Evolutionary conservation across 2,888 invertebrate genomes (phyloP), one percentile per base, ranked within the genome.

Genomic region (Selenia dentaria): DNA sequence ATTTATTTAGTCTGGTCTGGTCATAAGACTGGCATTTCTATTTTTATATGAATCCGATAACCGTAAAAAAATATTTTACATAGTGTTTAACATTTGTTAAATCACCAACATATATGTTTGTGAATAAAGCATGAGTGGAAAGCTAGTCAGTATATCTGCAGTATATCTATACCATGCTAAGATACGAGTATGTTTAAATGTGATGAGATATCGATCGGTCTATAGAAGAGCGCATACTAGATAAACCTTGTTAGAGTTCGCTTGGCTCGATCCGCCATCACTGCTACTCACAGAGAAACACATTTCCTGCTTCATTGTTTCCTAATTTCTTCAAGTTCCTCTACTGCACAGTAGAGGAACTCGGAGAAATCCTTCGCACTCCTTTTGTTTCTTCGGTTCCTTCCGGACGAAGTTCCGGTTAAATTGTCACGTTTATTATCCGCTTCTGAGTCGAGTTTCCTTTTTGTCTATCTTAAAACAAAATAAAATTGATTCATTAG

Each of bases 261-360:
- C 60, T 49, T 54, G 52, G 37, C 53, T 56, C 50, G 41, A 50
- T 54, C 57, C 57, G 57, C 39, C 62, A 54, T 67, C 63, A 61
- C 67, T 60, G 65, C 66, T 67, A 57, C 70, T 71, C 68, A 61
- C 64, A 57, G 64, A 73, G 71, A 70, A 81, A 78, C 75, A 78
- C 77, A 78, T 81, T 84, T 83, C 81, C 81, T 79, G 80, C 70
- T 78, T 72, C 79, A 80, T 83, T 83, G 83, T 84, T 81, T 77
- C 72, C 77, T 79, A 79, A 83, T 84, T 83, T 81, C 81, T 80
- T 75, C 71, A 79, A 83, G 79, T 79, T 79, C 72, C 72, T 72
- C 70, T 72, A 64, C 68, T 33, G 36, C 41, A 49, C 52, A n/a
- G n/a, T n/a, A n/a, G n/a, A n/a, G n/a, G n/a, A n/a, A n/a, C n/a